Evolutionary conservation across 2,113 vertebrate genomes (phyloP), one percentile per base, ranked within the genome.

Genomic region (Oreochromis niloticus): DNA sequence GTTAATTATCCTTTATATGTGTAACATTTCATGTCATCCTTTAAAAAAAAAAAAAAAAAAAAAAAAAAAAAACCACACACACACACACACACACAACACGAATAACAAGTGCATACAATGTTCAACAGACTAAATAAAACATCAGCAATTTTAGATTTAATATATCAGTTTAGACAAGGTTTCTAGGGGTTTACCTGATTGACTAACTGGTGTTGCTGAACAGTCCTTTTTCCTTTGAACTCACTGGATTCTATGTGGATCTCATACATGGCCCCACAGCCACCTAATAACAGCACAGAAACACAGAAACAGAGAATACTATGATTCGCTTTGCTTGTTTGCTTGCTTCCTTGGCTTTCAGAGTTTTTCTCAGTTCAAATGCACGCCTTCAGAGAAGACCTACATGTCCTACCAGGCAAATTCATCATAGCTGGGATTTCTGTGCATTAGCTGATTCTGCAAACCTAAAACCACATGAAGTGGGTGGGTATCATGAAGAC

Each of bases 251-350:
- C 98, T 5, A 99, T 96, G 68, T 98, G 97, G 66, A 99, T 96
- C 85, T 99, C 98, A 84, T 99, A 99, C 98, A 99, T 99, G 4
- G 98, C 97, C 1, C 98, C 98, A 22, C 98, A 99, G 71, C 98
- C 98, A 16, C 98, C 98, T 99, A 22, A 48, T 84, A 41, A 89
- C 82, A 88, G 43, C 46, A 90, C 6, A 81, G 39, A 12, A 82
- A 55, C 43, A 85, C 55, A 91, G 5, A 68, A 79, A 56, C 16
- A 84, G 24, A 66, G 27, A 22, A 52, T 39, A 8, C 12, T 27
- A 12, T 27, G 3, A 57, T 17, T 78, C 12, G 46, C 24, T 48
- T 46, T 30, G 14, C 17, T 78, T n/a, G 2, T 2, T 68, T 78
- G 43, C 19, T 78, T 50, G 43, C 71, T 50, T 27, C 8, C 24